These are phyloP conservation scores for Acrossocheilus wenchowensis DNA, from an alignment of 2,797 vertebrate species.

Conservation along the genomic window DNA sequence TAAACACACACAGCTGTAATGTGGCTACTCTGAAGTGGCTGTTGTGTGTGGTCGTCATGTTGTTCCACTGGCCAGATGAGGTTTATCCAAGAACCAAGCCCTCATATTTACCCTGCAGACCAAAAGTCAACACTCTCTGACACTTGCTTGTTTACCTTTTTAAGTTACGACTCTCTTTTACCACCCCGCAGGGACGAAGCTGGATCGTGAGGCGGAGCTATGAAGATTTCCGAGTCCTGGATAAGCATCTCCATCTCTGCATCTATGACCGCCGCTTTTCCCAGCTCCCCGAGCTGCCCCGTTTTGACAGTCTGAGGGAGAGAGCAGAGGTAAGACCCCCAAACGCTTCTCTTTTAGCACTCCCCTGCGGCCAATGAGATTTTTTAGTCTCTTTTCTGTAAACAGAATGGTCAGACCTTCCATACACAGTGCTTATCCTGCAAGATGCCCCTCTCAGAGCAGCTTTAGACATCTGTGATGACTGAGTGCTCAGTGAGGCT, in stretches of 20 bases:
- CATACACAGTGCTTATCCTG: constrained; percentile 26
- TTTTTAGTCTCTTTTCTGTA: background rate
- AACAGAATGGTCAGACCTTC: constrained; percentile 15
- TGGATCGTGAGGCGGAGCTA: constrained; percentile 99
- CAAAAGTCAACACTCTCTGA: background rate
- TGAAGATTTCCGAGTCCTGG: constrained; percentile 97
- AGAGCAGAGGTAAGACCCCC: constrained; percentile 84
- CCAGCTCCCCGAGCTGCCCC: constrained; percentile 94
- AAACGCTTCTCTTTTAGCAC: background rate
- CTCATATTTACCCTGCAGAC: constrained; percentile 23
- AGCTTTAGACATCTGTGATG: constrained; percentile 18
- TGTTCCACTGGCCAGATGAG: constrained; percentile 1
- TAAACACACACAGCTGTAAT: constrained; percentile 19
- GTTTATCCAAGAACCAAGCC: constrained; percentile 5
- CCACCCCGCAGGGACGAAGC: constrained; percentile 87
- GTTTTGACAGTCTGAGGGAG: constrained; percentile 90
- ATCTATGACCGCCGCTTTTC: constrained; percentile 98
- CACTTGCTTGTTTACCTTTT: constrained; percentile 23
- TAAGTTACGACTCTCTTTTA: constrained; percentile 3
- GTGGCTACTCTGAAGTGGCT: background rate
- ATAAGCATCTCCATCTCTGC: constrained; percentile 97
- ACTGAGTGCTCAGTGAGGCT: background rate
- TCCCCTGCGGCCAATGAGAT: constrained; percentile 10
- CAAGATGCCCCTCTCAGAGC: constrained; percentile 1
- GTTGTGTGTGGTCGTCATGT: constrained; percentile 23